Evolutionary conservation across 2,113 vertebrate genomes (phyloP).

Genomic region (Naja naja): DNA sequence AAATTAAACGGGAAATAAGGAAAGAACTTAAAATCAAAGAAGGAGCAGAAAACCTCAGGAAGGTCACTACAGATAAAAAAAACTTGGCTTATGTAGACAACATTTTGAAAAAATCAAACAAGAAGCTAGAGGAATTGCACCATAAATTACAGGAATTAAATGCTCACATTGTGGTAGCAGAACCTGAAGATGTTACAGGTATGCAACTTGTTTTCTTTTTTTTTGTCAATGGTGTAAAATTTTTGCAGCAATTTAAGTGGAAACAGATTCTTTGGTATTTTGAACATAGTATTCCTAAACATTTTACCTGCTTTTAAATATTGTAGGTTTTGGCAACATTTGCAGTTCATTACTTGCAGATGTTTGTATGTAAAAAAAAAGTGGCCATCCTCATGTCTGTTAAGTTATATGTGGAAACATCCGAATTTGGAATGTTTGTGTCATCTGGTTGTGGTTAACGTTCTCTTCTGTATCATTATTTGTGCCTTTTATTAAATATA

Average conservation of each 20-base stretch:
- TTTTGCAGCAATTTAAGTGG: neutral
- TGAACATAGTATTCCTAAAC: neutral
- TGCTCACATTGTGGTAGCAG: constrained; percentile 95
- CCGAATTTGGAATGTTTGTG: neutral
- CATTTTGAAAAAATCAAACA: constrained; percentile 98
- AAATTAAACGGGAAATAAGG: constrained; percentile 97
- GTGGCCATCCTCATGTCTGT: neutral
- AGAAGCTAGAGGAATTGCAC: constrained; percentile 96
- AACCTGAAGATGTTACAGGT: constrained; percentile 93
- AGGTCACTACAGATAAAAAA: constrained; percentile 98
- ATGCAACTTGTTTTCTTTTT: constrained; percentile 40
- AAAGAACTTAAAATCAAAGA: constrained; percentile 99
- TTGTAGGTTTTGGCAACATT: neutral
- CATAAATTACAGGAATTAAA: constrained; percentile 97
- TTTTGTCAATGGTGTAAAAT: neutral
- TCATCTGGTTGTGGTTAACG: neutral
- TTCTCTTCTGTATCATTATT: neutral
- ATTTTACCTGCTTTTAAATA: neutral
- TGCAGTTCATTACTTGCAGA: neutral
- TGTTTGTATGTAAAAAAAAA: neutral
- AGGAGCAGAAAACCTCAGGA: constrained; percentile 95
- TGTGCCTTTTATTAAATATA: neutral
- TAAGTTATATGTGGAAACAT: neutral
- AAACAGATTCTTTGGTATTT: neutral
- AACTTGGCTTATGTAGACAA: constrained; percentile 97